Evolutionary conservation across 2,113 vertebrate genomes (phyloP), one percentile per base, ranked within the genome.

Genomic region (Synchiropus splendidus): DNA sequence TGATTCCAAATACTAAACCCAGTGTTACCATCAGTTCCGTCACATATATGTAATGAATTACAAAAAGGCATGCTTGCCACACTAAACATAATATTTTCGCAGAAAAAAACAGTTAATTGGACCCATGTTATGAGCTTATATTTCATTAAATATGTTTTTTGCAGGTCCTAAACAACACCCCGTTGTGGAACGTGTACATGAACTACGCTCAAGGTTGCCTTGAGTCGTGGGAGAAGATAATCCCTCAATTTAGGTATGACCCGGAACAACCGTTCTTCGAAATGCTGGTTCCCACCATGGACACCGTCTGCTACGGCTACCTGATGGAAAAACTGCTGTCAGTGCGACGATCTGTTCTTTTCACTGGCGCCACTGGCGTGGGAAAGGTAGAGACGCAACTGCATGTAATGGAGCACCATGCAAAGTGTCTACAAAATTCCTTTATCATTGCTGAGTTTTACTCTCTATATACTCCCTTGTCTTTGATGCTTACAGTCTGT

Each of bases 301-400:
- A 93, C 67, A 92, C 90, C 0, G 86, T 92, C 37, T 85, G 90
- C 17, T 91, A 83, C 6, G 89, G 90, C 14, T 93, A 90, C 61
- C 75, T 92, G 33, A 87, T 93, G 90, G 87, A 93, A 60, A 89
- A 89, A 44, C 76, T 93, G 12, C 71, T 93, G 1, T 88, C 87
- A 0, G 86, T 91, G 42, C 74, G 13, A 3, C 88, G 80, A 34
- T 89, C 90, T 0, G 88, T 93, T 6, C 51, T 93, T 16, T 87
- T 90, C 54, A 92, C 90, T 0, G 90, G 90, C 13, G 75, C 48
- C 40, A 93, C 89, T 6, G 90, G 90, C 16, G 90, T 93, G 9
- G 90, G 90, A 30, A 92, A 92, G 87, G 90, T 91, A n/a, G n/a
- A n/a, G n/a, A n/a, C n/a, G n/a, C n/a, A n/a, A n/a, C n/a, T n/a